Percentiles rank a stretch among this genome's conserved stretches.
phyloP scores from a whole-genome alignment of 2,797 vertebrate genomes.

The Pangasius larnaudii region DNA sequence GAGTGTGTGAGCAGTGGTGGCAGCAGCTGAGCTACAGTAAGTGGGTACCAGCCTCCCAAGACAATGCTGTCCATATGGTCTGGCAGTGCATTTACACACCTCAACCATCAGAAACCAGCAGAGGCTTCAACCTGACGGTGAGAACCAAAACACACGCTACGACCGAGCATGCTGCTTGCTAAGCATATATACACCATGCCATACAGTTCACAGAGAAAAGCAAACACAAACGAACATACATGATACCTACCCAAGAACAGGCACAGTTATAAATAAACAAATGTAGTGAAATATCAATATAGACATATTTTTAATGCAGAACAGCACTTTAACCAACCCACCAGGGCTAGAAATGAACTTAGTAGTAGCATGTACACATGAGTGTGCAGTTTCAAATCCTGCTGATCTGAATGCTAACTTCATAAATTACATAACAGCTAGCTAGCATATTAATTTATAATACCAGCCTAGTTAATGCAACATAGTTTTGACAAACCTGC shows the following conservation, averaged over 20 bases:
- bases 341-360: background rate
- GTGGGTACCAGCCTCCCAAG: conserved; percentile 79
- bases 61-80: conserved; percentile 78
- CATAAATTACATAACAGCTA: background rate
- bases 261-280: background rate
- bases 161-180: conserved; percentile 50
- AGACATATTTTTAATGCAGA: background rate
- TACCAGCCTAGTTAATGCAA: background rate
- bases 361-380: background rate
- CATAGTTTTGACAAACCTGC: background rate
- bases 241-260: background rate
- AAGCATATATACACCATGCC: conserved; percentile 43
- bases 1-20: conserved; percentile 71
- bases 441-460: background rate
- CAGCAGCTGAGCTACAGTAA: conserved; percentile 75
- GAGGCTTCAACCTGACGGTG: conserved; percentile 37
- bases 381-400: background rate
- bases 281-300: background rate
- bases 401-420: background rate
- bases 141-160: conserved; percentile 61
- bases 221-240: conserved; percentile 13
- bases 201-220: conserved; percentile 17
- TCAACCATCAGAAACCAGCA: conserved; percentile 35
- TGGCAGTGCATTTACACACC: conserved; percentile 66
- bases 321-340: background rate